phyloP scores from a whole-genome alignment of 2,888 invertebrate genomes.

The Cephalotes varians region DNA sequence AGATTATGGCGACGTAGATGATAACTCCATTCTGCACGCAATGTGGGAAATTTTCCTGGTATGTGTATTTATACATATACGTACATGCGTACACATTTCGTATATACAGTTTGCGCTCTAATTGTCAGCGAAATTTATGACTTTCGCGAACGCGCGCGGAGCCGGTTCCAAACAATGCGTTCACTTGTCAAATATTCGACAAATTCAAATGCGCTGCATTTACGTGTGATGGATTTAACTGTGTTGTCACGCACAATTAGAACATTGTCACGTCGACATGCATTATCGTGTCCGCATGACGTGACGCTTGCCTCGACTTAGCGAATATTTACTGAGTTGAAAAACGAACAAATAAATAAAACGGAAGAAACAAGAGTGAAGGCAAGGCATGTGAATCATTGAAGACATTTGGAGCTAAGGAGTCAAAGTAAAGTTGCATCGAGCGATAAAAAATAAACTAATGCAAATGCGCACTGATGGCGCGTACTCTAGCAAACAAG shows the following conservation, averaged over 20 bases:
- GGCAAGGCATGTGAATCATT: not conserved
- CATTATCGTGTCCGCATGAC: conserved; percentile 2
- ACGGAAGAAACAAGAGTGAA: not conserved
- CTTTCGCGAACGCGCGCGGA: conserved; percentile 20
- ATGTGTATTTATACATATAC: not conserved
- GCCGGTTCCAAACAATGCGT: conserved; percentile 8
- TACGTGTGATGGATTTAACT: conserved; percentile 12
- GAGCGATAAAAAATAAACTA: not conserved
- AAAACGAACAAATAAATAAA: not conserved
- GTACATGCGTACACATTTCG: not conserved
- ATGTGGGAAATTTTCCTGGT: not conserved
- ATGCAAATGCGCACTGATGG: not conserved
- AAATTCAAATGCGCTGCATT: conserved; percentile 33
- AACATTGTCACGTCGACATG: conserved; percentile 13
- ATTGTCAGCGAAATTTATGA: conserved; percentile 36
- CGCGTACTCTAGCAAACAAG: not conserved
- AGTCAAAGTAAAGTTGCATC: not conserved
- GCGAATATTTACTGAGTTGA: conserved; percentile 3
- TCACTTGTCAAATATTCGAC: conserved; percentile 38
- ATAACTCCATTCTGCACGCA: conserved; percentile 31
- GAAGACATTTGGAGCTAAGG: not conserved
- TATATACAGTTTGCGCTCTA: conserved; percentile 8
- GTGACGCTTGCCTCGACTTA: conserved; percentile 23
- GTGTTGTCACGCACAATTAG: conserved; percentile 20
- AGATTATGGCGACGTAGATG: conserved; percentile 42